Conservation (phyloP, 2,888 invertebrate species). For the Leptinotarsa peninsularis region DNA sequence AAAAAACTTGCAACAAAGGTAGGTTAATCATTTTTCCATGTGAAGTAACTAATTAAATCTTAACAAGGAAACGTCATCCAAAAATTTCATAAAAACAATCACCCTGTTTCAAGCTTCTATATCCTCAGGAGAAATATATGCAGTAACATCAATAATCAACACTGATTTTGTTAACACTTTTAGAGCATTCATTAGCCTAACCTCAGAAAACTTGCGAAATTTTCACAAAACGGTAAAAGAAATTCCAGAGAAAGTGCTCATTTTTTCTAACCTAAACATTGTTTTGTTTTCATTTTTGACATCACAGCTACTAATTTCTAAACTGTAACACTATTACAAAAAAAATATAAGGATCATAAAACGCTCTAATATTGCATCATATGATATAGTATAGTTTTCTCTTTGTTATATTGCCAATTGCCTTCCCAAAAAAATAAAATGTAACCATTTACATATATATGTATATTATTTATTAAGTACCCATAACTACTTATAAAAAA, state of each 20-base stretch:
- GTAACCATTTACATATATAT: constrained; percentile 52
- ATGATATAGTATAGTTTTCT: constrained; percentile 55
- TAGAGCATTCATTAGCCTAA: constrained; percentile 35
- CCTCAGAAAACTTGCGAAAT: constrained; percentile 36
- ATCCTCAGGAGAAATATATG: not conserved
- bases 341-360: constrained; percentile 45
- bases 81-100: constrained; percentile 31
- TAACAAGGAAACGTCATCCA: constrained; percentile 31
- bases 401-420: constrained; percentile 45
- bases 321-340: constrained; percentile 59
- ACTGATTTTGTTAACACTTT: constrained; percentile 28
- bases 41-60: not conserved
- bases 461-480: constrained; percentile 58
- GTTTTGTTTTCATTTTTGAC: constrained; percentile 55
- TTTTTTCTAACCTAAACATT: constrained; percentile 56
- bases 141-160: constrained; percentile 1
- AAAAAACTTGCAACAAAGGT: no score
- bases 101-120: constrained; percentile 32
- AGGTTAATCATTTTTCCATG: no score
- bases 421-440: constrained; percentile 50
- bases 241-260: constrained; percentile 43
- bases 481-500: constrained; percentile 57
- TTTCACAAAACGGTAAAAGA: constrained; percentile 34
- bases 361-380: constrained; percentile 55
- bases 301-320: constrained; percentile 64